A percentile compares a stretch with the other conserved stretches of the same genome.
Evolutionary conservation across 2,888 invertebrate genomes (phyloP).

Genomic region (Resseliella maxima): DNA sequence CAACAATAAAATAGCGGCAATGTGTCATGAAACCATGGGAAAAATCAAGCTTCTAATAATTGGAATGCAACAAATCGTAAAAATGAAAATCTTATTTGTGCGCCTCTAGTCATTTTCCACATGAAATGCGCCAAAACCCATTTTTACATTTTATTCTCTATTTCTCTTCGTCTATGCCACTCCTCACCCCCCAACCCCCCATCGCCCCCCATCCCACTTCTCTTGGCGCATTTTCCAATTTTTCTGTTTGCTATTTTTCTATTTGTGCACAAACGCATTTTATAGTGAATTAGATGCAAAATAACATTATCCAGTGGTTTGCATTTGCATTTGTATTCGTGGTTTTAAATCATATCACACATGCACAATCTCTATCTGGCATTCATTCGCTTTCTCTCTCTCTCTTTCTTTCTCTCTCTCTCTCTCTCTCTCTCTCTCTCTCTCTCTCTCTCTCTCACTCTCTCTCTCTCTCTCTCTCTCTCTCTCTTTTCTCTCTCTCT

Average conservation of each 20-base stretch:
- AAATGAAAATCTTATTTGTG: conserved; percentile 42
- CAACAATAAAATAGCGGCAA: conserved; percentile 1
- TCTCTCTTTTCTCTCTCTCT: background rate
- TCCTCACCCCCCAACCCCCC: too few species aligned
- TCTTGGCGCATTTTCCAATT: background rate
- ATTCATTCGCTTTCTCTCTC: background rate
- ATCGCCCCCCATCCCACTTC: too few species aligned
- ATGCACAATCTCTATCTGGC: background rate
- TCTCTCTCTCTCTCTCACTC: too few species aligned
- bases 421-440: background rate
- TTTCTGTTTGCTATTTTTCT: background rate
- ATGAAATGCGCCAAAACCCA: background rate
- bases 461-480: background rate
- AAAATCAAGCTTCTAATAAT: conserved; percentile 11
- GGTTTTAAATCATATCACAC: conserved; percentile 12
- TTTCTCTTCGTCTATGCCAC: background rate
- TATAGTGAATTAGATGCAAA: conserved; percentile 31
- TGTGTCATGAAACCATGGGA: background rate
- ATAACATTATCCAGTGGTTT: conserved; percentile 40
- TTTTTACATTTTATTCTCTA: background rate
- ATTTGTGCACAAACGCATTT: conserved; percentile 45
- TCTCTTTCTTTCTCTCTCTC: background rate
- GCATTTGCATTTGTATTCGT: conserved; percentile 3
- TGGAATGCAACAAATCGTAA: conserved; percentile 40
- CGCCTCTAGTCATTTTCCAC: conserved; percentile 8